These are phyloP conservation scores for Eupeodes latifasciatus DNA, from an alignment of 2,888 invertebrate species.

Conservation along the genomic window DNA sequence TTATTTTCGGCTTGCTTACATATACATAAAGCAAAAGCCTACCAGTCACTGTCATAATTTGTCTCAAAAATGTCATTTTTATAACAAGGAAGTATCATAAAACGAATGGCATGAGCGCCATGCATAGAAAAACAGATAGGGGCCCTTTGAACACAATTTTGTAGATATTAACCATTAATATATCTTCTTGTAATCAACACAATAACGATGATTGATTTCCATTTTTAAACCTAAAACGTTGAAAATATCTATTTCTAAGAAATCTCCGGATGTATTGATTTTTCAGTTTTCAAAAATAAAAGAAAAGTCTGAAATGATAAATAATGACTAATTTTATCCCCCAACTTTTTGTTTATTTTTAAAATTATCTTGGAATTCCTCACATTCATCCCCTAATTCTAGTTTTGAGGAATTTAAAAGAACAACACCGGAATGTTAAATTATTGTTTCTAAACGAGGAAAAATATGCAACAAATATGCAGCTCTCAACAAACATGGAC, in stretches of 20 bases:
- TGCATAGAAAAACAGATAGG: not conserved
- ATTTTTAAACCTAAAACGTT: no score
- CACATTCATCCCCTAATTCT: slow-evolving; percentile 35
- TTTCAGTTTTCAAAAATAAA: not conserved
- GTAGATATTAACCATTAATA: no score
- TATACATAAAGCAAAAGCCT: slow-evolving; percentile 2
- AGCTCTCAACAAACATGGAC: slow-evolving; percentile 40
- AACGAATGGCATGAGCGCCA: not conserved
- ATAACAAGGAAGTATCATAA: not conserved
- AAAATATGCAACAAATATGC: not conserved
- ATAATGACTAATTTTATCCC: not conserved
- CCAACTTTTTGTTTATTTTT: not conserved
- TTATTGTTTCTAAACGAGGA: slow-evolving; percentile 2
- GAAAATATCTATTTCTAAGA: no score
- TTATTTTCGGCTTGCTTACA: slow-evolving; percentile 42
- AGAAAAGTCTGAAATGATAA: not conserved
- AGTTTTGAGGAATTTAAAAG: slow-evolving; percentile 39
- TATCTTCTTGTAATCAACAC: no score
- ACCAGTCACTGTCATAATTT: slow-evolving; percentile 21
- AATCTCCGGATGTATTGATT: no score
- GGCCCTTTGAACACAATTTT: no score
- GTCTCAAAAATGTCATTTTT: slow-evolving; percentile 26
- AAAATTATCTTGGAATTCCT: slow-evolving; percentile 7
- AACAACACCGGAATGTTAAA: slow-evolving; percentile 4
- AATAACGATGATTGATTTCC: no score